Conservation (phyloP, 2,113 vertebrate genomes). For the Ailuropoda melanoleuca region DNA sequence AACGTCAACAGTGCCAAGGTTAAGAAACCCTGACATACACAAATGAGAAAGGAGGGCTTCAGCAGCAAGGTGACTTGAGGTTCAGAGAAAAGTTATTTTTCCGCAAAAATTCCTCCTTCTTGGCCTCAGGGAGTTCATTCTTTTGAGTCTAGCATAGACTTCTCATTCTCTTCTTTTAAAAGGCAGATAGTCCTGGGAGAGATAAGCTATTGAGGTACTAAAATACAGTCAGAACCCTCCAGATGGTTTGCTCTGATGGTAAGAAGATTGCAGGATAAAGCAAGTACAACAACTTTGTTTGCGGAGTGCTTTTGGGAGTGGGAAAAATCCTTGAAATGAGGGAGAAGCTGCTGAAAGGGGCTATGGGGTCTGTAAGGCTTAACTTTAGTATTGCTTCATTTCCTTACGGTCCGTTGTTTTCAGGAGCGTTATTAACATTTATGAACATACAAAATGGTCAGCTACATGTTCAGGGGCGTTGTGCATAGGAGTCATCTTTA, state of each 20-base stretch:
- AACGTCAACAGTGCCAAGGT: neutral
- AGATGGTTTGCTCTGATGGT: neutral
- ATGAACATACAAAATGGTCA: neutral
- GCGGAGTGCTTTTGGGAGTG: neutral
- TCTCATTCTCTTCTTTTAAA: neutral
- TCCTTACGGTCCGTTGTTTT: neutral
- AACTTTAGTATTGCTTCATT: neutral
- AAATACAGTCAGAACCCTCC: neutral
- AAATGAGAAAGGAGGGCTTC: neutral
- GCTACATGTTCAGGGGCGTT: neutral
- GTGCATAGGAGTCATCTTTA: neutral
- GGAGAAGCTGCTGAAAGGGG: neutral
- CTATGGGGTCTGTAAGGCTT: neutral
- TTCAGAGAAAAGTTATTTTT: neutral
- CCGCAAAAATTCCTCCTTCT: neutral
- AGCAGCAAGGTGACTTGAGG: neutral
- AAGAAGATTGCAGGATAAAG: neutral
- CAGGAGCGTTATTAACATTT: neutral
- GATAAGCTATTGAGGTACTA: neutral
- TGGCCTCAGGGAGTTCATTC: neutral
- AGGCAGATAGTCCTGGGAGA: neutral
- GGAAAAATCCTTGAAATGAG: neutral
- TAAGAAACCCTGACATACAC: neutral
- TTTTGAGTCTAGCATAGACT: neutral
- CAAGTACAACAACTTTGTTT: neutral